A percentile compares a stretch with the other conserved stretches of the same genome.
Evolutionary conservation across 1,140 invertebrate genomes (phyloP).

Genomic region (Calosoma granatense): DNA sequence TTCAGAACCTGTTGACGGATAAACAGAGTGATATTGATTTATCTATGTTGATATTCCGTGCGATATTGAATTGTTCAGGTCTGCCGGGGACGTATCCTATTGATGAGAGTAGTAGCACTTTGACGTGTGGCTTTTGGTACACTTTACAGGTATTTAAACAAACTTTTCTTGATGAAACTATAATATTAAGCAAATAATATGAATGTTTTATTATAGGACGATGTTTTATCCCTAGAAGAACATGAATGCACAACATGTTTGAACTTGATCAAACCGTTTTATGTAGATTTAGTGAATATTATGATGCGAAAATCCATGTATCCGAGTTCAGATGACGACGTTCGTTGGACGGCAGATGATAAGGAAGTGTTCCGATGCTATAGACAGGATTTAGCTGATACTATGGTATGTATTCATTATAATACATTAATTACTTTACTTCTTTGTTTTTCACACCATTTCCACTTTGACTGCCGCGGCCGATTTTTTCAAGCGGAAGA

Average conservation of each 20-base stretch:
- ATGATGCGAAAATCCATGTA: conserved; percentile 56
- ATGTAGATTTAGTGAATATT: conserved; percentile 50
- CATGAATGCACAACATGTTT: conserved; percentile 39
- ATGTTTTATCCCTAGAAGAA: conserved; percentile 42
- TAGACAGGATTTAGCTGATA: conserved; percentile 82
- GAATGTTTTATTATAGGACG: conserved; percentile 42
- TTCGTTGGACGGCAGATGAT: conserved; percentile 56
- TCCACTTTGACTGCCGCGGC: too few relatives aligned
- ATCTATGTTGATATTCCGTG: conserved; percentile 37
- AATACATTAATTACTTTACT: neutral
- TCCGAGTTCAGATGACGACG: conserved; percentile 36
- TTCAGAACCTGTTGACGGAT: conserved; percentile 39
- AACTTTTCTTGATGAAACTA: neutral
- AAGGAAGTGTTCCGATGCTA: conserved; percentile 81
- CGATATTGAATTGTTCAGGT: conserved; percentile 59
- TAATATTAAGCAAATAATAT: neutral
- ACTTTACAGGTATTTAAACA: conserved; percentile 56
- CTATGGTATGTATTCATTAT: conserved; percentile 39
- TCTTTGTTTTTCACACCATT: too few relatives aligned
- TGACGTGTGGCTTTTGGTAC: conserved; percentile 87
- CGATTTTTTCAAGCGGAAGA: too few relatives aligned
- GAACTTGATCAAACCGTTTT: conserved; percentile 50
- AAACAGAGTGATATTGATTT: conserved; percentile 33
- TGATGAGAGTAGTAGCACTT: conserved; percentile 71
- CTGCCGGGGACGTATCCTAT: conserved; percentile 72